Percentiles rank a stretch among this genome's conserved stretches.
These are phyloP conservation scores for Periparus ater DNA, from an alignment of 2,797 vertebrate genomes.

Conservation along the genomic window DNA sequence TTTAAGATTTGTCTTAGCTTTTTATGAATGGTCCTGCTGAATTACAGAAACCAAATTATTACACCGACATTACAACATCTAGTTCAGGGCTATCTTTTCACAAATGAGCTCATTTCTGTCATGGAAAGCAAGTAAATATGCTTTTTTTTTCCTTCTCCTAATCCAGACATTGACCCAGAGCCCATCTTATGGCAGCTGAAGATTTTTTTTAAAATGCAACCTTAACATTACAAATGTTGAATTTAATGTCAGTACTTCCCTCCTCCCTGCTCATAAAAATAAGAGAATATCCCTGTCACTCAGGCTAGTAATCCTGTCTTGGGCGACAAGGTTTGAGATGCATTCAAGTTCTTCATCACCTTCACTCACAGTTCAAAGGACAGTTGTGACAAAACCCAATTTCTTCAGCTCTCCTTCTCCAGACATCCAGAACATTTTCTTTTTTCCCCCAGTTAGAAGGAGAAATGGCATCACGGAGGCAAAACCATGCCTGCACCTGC, in stretches of 20 bases:
- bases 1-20: background rate
- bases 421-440: background rate
- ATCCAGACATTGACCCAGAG: background rate
- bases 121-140: background rate
- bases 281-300: background rate
- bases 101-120: background rate
- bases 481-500: background rate
- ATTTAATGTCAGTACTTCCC: background rate
- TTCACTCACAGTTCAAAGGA: background rate
- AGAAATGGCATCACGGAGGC: background rate
- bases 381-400: accelerated
- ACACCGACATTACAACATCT: background rate
- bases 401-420: background rate
- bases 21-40: background rate
- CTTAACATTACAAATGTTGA: background rate
- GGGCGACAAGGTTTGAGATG: background rate
- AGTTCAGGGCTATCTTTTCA: background rate
- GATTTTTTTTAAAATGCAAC: background rate
- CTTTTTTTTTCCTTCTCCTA: background rate
- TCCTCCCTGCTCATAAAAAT: background rate
- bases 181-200: background rate
- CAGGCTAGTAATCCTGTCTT: background rate
- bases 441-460: background rate
- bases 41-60: background rate
- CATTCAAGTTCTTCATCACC: accelerated